Base-by-base conservation (phyloP, 2,113 vertebrate species). In the Sakesphorus luctuosus region DNA sequence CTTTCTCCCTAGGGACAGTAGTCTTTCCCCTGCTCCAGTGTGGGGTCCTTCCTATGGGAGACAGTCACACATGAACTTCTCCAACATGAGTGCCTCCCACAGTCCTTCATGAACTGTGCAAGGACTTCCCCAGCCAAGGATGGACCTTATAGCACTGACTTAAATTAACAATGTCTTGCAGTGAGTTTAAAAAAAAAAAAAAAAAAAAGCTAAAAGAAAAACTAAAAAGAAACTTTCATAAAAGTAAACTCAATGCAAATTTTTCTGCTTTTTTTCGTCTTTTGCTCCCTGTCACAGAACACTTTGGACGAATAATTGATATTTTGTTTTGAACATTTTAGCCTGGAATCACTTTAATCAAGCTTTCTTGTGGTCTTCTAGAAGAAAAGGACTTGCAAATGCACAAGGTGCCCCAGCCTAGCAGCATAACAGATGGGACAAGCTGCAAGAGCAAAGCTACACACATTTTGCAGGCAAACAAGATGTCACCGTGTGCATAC, bases 401-500 rank as follows among this genome's bases (percentile, higher is more conserved):
- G 26, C 29, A 21, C 2, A 0, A 58, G 46, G 20, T 18, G 35
- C 10, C 2, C 50, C 28, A 21, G 31, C 25, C 31, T 63, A 65
- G 33, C 3, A 10, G 44, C n/a, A 18, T 49, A 59, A 36, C 29
- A 76, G 74, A 35, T 1, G 4, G 10, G 31, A 26, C 0, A 3
- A 12, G 43, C 31, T 76, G 26, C 4, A 11, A 58, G 6, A 58
- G 19, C 19, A 85, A 77, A 81, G 28, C 6, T 65, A 40, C 0
- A 0, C 0, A 0, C 52, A 18, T 53, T 55, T 82, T 49, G 8
- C 44, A 74, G 17, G 18, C 49, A 89, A 85, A 49, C 20, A 59
- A 2, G 0, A 20, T 14, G 16, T 65, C 84, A 18, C 61, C 25
- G 17, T 35, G 18, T 2, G 0, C 28, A 59, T 44, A 20, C 0